Percentiles rank a stretch among this genome's conserved stretches.
Evolutionary conservation across 2,113 vertebrate species (phyloP).

Genomic region (Ascaphus truei): DNA sequence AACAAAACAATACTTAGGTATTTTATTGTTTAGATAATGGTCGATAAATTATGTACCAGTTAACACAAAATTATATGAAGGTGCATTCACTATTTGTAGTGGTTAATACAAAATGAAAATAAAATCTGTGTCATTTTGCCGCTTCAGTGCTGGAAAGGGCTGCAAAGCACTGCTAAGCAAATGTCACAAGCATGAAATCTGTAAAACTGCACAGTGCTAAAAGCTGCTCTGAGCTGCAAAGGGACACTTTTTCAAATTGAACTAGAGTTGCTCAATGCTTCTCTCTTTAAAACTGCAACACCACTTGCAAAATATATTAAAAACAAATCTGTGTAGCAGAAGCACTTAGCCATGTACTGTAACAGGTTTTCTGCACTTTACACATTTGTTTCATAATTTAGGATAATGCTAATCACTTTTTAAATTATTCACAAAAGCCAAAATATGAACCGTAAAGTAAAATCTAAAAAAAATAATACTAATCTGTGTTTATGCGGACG

Average conservation of each 20-base stretch:
- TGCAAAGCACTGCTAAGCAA: not conserved
- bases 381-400: not conserved
- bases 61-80: constrained; percentile 79
- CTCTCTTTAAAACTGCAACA: not conserved
- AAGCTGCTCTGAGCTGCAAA: not conserved
- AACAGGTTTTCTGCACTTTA: not conserved
- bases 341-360: not conserved
- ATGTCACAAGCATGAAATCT: not conserved
- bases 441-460: not conserved
- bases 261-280: not conserved
- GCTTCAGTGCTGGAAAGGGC: not conserved
- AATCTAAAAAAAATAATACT: not conserved
- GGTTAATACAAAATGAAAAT: constrained; percentile 62
- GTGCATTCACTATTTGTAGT: constrained; percentile 77
- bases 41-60: constrained; percentile 80
- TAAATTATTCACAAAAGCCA: not conserved
- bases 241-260: not conserved
- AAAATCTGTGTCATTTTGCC: not conserved
- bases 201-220: not conserved
- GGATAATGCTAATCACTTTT: not conserved
- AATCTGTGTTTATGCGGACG: not conserved
- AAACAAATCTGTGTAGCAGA: not conserved
- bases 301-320: not conserved
- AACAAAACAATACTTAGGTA: constrained; percentile 77
- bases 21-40: constrained; percentile 73